These are phyloP conservation scores for Axea sp. DNA, from an alignment of 2,888 invertebrate species.

Conservation along the genomic window DNA sequence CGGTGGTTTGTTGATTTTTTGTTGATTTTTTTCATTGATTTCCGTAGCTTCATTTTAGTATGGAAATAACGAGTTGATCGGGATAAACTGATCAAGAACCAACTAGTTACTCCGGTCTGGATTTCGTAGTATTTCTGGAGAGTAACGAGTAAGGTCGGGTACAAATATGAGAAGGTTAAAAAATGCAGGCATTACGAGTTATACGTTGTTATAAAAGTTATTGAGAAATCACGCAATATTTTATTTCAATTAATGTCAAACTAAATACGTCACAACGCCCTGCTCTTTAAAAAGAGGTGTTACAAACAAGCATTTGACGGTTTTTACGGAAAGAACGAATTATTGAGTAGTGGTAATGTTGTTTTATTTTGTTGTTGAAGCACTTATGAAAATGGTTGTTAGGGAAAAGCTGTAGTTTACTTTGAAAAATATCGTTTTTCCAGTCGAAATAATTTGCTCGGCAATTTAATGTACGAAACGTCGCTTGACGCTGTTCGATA, in stretches of 20 bases:
- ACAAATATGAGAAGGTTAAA: conserved; percentile 3
- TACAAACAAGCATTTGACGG: no score
- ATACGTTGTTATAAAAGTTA: no score
- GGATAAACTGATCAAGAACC: conserved; percentile 1
- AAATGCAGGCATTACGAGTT: conserved; percentile 1
- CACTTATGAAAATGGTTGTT: neutral
- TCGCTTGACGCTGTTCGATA: conserved; percentile 22
- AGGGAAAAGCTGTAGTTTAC: no score
- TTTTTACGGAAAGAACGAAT: no score
- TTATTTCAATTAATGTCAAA: no score
- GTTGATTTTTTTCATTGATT: neutral
- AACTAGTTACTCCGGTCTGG: conserved; percentile 1
- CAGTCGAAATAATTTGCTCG: conserved; percentile 10
- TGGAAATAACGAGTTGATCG: conserved; percentile 1
- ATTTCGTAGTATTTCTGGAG: conserved; percentile 4
- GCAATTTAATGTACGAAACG: conserved; percentile 1
- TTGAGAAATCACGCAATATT: neutral
- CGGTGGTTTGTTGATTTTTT: no score
- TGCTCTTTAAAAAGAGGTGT: no score
- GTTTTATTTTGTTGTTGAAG: no score
- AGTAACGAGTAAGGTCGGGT: conserved; percentile 6
- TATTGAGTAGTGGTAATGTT: no score
- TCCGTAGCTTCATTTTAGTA: neutral
- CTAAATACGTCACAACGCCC: no score
- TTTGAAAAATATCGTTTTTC: conserved; percentile 5